Evolutionary conservation across 2,797 vertebrate species (phyloP), one percentile per base, ranked within the genome.

Genomic region (Sebastiscus tertius): DNA sequence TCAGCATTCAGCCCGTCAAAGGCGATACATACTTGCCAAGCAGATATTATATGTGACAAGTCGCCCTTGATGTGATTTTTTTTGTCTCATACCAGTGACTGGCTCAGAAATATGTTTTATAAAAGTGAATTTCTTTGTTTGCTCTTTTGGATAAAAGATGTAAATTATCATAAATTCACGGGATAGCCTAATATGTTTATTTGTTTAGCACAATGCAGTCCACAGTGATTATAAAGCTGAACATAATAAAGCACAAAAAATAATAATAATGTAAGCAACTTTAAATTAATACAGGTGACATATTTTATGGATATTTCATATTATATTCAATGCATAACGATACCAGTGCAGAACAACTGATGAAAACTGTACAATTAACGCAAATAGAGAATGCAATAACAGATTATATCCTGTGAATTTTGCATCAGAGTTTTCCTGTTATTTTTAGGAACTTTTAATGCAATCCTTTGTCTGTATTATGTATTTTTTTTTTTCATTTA

Each of bases 1-100:
- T 56, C 31, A 39, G 54, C 18, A 5, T 64, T 66, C 72, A 60
- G 31, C 52, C 55, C 69, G 70, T 75, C 84, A 69, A 6, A 31
- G 26, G 22, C 49, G 39, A 66, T 39, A 12, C 58, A 22, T 4
- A 26, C 5, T 14, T 13, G 52, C 20, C 36, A 6, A 42, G 29
- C 59, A 46, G 52, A 64, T 54, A 20, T 34, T 34, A 36, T 10
- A 46, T 18, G 18, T 2, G 6, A 79, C 54, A 61, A 66, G 34
- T 54, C 39, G 26, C 3, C 27, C 22, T 26, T 3, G 49, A 46
- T 61, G 60, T 55, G 18, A 26, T 39, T 62, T 62, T 56, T 0
- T 16, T 11, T 64, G 49, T 54, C 75, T 49, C 26, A 66, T 46
- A 26, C 27, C 42, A 31, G 63, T 31, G 31, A 31, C 27, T 22